Percentiles rank a stretch among this genome's conserved stretches.
phyloP scores from a whole-genome alignment of 2,888 invertebrate genomes.

The Clepsis dumicolana region DNA sequence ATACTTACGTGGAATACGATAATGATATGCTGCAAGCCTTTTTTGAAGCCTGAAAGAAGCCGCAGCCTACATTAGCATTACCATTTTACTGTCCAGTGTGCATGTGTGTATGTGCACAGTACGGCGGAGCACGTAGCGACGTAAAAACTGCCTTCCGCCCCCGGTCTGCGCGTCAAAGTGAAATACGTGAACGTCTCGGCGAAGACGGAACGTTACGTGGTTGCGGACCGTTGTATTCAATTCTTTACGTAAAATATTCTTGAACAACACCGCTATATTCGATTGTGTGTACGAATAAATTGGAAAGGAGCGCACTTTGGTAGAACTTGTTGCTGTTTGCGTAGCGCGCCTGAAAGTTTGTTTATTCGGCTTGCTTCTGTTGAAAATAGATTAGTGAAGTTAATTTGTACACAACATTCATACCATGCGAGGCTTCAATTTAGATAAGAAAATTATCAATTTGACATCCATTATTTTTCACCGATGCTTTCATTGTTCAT shows the following conservation, averaged over 20 bases:
- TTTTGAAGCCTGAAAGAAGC: neutral
- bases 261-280: constrained; percentile 18
- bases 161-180: constrained; percentile 45
- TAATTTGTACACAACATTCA: neutral
- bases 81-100: neutral
- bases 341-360: constrained; percentile 21
- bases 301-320: constrained; percentile 7
- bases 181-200: constrained; percentile 36
- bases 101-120: neutral
- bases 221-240: constrained; percentile 21
- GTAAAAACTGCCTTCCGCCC: constrained; percentile 72
- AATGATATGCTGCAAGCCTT: neutral
- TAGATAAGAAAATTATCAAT: neutral
- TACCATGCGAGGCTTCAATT: neutral
- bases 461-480: neutral
- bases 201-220: constrained; percentile 29
- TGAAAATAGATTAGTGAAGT: neutral
- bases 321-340: neutral
- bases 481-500: neutral
- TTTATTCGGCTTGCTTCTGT: neutral
- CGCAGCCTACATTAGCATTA: neutral
- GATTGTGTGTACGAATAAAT: constrained; percentile 20
- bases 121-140: constrained; percentile 55
- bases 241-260: constrained; percentile 27
- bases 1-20: neutral